phyloP scores from a whole-genome alignment of 2,888 invertebrate genomes.

The Labia minor region DNA sequence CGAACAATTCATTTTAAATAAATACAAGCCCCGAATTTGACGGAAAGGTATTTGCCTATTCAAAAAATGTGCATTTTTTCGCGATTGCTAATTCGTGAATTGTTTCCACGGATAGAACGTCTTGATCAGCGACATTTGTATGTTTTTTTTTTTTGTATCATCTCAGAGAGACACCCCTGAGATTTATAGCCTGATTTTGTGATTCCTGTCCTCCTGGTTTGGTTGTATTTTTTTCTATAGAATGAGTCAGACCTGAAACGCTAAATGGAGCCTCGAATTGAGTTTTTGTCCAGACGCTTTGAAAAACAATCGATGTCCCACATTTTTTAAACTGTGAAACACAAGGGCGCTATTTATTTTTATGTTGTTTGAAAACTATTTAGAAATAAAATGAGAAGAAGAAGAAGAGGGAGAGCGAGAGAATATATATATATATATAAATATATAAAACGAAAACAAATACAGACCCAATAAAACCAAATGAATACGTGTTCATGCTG shows the following conservation, averaged over 20 bases:
- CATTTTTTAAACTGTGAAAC: constrained; percentile 8
- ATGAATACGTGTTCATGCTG: neutral
- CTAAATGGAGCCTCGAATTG: neutral
- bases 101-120: neutral
- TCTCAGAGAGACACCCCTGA: too few relatives aligned
- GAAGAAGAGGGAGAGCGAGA: neutral
- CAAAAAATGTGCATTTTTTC: too few relatives aligned
- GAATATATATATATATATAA: too few relatives aligned
- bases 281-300: constrained; percentile 4
- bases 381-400: constrained; percentile 4
- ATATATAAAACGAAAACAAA: neutral
- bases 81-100: neutral
- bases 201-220: too few relatives aligned
- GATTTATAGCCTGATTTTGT: too few relatives aligned
- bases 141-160: neutral
- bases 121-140: neutral
- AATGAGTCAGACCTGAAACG: too few relatives aligned
- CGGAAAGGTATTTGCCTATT: too few relatives aligned
- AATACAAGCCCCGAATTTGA: too few relatives aligned
- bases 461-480: constrained; percentile 2
- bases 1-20: too few relatives aligned
- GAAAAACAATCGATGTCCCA: constrained; percentile 13
- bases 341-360: constrained; percentile 13
- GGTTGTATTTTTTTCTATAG: too few relatives aligned
- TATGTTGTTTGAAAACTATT: constrained; percentile 13